Evolutionary conservation across 1,140 invertebrate species (phyloP), one percentile per base, ranked within the genome.

Genomic region (Zophobas atratus): DNA sequence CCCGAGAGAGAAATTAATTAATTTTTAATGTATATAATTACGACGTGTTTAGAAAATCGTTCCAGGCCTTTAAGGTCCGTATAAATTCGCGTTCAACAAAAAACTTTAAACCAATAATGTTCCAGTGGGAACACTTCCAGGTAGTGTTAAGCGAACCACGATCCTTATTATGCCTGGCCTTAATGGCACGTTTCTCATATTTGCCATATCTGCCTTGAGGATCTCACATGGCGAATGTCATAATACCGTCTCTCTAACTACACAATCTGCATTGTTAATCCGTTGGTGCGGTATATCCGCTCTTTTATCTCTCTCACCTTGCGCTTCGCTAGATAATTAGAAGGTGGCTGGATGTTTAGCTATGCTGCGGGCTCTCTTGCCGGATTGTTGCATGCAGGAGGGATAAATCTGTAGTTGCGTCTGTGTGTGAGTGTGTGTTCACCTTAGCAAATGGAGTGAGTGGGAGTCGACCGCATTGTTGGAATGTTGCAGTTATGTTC

Each of bases 251-350:
- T 36, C 8, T 72, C 48, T 51, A 72, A 72, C 70, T 72, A 72
- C 70, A 72, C 70, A 72, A 72, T 72, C 70, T 72, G 70, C 70
- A 72, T 72, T 72, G 70, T 72, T 72, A 72, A 67, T 67, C 60
- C 60, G 60, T 67, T 67, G 43, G 60, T 63, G 36, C 57, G 57
- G 67, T 51, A 33, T 43, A 72, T 43, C 70, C 38, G 51, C 43
- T 39, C 60, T 67, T 43, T 72, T 72, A 38, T 72, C 46, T 72
- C 70, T 55, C 71, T 73, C 71, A 73, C 71, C 71, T 73, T 56
- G 71, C 71, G 71, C 71, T 41, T 38, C 49, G 39, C 35, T 72
- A 43, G 71, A 73, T 73, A 73, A 73, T 73, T 73, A 73, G 71
- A 73, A 73, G 71, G 71, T 73, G 71, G 71, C 71, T 73, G 49